These are phyloP conservation scores for Mastacembelus armatus DNA, from an alignment of 2,797 vertebrate species.

Conservation along the genomic window DNA sequence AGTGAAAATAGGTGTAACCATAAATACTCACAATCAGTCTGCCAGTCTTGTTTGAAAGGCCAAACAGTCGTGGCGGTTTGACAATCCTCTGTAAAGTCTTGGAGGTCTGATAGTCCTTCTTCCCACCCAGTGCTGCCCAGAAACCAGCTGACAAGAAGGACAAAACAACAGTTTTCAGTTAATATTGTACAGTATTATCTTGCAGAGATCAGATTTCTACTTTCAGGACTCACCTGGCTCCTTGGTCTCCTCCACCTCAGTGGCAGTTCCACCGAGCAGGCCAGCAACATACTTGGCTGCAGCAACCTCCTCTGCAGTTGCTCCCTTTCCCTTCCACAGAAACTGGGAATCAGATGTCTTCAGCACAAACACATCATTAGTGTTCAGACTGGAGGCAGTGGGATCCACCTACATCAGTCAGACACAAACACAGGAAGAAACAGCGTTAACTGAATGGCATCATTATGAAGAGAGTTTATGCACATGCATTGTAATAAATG, in stretches of 20 bases:
- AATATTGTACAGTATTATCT: background rate
- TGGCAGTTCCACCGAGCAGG: slow-evolving; percentile 69
- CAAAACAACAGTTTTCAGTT: slow-evolving; percentile 1
- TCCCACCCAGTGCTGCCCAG: slow-evolving; percentile 83
- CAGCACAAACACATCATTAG: slow-evolving; percentile 85
- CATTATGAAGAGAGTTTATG: no score
- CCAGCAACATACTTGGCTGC: slow-evolving; percentile 71
- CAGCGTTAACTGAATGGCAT: background rate
- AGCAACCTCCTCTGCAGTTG: slow-evolving; percentile 67
- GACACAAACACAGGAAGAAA: background rate
- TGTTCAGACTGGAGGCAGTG: slow-evolving; percentile 77
- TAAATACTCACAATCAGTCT: slow-evolving; percentile 75
- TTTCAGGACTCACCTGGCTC: slow-evolving; percentile 74
- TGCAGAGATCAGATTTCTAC: background rate
- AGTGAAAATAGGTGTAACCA: background rate
- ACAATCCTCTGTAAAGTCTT: slow-evolving; percentile 59
- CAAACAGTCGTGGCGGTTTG: slow-evolving; percentile 78
- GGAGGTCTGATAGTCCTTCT: slow-evolving; percentile 82
- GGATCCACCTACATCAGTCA: slow-evolving; percentile 57
- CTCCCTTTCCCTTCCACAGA: slow-evolving; percentile 81
- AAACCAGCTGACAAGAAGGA: slow-evolving; percentile 66
- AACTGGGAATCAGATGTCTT: slow-evolving; percentile 59
- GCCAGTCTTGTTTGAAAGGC: slow-evolving; percentile 84
- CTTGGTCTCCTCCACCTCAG: slow-evolving; percentile 71
- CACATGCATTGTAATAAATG: background rate